These are phyloP conservation scores for Pogona vitticeps DNA, from an alignment of 2,113 vertebrate species.

Conservation along the genomic window DNA sequence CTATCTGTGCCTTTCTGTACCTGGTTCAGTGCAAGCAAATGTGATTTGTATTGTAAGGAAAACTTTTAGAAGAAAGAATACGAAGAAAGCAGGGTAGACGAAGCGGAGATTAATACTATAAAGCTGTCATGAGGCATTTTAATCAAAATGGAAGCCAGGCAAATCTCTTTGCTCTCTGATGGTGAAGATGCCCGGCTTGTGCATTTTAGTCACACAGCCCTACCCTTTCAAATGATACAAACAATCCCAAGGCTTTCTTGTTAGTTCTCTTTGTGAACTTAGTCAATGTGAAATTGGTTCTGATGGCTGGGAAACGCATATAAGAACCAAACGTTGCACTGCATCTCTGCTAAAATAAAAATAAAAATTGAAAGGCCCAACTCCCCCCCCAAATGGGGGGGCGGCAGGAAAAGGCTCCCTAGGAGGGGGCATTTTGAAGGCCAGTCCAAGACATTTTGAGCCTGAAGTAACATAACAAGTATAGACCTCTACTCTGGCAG, in stretches of 20 bases:
- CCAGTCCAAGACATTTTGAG: too few relatives aligned
- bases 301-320: not conserved
- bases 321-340: not conserved
- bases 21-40: conserved; percentile 31
- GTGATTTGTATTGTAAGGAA: conserved; percentile 75
- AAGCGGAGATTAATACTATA: conserved; percentile 76
- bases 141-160: conserved; percentile 69
- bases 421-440: not conserved
- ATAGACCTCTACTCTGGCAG: too few relatives aligned
- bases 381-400: too few relatives aligned
- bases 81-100: conserved; percentile 41
- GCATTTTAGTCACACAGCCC: conserved; percentile 44
- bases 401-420: not conserved
- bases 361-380: not conserved
- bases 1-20: conserved; percentile 26
- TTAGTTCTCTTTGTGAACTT: conserved; percentile 20
- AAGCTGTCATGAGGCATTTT: conserved; percentile 75
- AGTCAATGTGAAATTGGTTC: conserved; percentile 37
- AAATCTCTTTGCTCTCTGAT: conserved; percentile 43
- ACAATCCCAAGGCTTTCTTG: conserved; percentile 24
- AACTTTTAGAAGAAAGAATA: conserved; percentile 61
- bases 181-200: conserved; percentile 39
- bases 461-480: too few relatives aligned
- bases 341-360: not conserved
- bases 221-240: conserved; percentile 36